phyloP scores from a whole-genome alignment of 2,888 invertebrate genomes.

The Scotopteryx bipunctaria region DNA sequence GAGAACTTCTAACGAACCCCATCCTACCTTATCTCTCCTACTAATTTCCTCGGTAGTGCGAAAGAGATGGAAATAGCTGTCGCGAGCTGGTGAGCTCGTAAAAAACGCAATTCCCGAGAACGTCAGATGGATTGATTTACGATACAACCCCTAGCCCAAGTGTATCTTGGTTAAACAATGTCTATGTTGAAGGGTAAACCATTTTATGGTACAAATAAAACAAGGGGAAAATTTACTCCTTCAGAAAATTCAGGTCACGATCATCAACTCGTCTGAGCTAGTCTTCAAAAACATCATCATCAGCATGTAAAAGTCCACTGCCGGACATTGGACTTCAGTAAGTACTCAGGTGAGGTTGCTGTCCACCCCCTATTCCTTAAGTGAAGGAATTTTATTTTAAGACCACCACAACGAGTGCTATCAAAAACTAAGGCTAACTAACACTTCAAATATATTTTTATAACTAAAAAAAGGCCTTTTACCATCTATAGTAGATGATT shows the following conservation, averaged over 20 bases:
- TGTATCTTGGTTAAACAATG: conserved; percentile 18
- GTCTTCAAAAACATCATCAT: neutral
- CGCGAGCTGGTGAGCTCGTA: conserved; percentile 38
- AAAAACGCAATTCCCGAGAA: conserved; percentile 63
- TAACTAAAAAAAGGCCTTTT: too few relatives aligned
- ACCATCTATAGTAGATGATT: too few relatives aligned
- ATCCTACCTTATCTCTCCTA: conserved; percentile 10
- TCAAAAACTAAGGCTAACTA: too few relatives aligned
- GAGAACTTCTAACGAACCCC: conserved; percentile 14
- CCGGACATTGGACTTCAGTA: too few relatives aligned
- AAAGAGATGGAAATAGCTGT: conserved; percentile 19
- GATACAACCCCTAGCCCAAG: conserved; percentile 47
- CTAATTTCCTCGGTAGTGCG: conserved; percentile 3
- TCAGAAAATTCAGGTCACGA: neutral
- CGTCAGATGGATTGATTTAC: conserved; percentile 72
- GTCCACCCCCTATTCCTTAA: too few relatives aligned
- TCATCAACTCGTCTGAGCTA: neutral
- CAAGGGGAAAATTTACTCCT: neutral
- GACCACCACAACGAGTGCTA: too few relatives aligned
- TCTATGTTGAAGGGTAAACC: conserved; percentile 28
- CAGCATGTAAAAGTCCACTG: too few relatives aligned
- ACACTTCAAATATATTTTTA: too few relatives aligned
- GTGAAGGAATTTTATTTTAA: too few relatives aligned
- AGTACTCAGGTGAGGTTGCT: too few relatives aligned
- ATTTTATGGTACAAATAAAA: conserved; percentile 16